These are phyloP conservation scores for Epirrita christyi DNA, from an alignment of 2,888 invertebrate genomes.

Conservation along the genomic window DNA sequence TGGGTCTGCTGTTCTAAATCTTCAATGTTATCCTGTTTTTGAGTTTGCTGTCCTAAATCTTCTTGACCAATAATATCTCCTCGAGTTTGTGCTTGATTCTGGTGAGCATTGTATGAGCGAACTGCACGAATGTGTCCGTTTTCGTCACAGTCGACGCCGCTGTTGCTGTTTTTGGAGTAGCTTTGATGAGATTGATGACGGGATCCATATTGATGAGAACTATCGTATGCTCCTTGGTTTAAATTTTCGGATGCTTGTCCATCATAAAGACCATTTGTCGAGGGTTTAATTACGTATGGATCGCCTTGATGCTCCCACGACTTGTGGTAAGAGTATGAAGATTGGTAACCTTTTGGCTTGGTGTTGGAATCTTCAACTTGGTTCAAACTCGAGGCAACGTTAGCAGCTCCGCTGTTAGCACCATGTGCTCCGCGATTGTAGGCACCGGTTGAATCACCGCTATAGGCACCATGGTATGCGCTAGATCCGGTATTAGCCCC, in stretches of 20 bases:
- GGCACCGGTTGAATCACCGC: conserved; percentile 23
- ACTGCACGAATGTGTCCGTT: conserved; percentile 60
- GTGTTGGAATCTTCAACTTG: conserved; percentile 51
- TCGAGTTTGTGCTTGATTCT: conserved; percentile 24
- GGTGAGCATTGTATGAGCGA: conserved; percentile 59
- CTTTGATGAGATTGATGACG: conserved; percentile 53
- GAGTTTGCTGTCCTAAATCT: conserved; percentile 47
- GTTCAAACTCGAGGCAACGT: conserved; percentile 37
- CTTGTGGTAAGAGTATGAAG: conserved; percentile 80
- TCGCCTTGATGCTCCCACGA: conserved; percentile 81
- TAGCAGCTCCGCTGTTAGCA: conserved; percentile 14
- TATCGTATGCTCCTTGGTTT: conserved; percentile 46
- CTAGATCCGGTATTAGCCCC: conserved; percentile 43
- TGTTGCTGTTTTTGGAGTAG: conserved; percentile 41
- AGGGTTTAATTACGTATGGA: conserved; percentile 76
- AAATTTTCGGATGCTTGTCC: conserved; percentile 55
- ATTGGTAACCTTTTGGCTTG: conserved; percentile 76
- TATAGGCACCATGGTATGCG: conserved; percentile 22
- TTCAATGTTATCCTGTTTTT: conserved; percentile 40
- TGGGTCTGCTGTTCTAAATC: conserved; percentile 49
- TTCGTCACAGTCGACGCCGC: conserved; percentile 57
- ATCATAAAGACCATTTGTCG: conserved; percentile 46
- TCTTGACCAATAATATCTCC: conserved; percentile 22
- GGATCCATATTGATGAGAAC: conserved; percentile 55
- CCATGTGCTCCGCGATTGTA: conserved; percentile 3